Evolutionary conservation across 2,797 vertebrate genomes (phyloP).

Genomic region (Poeciliopsis paucimaculata): DNA sequence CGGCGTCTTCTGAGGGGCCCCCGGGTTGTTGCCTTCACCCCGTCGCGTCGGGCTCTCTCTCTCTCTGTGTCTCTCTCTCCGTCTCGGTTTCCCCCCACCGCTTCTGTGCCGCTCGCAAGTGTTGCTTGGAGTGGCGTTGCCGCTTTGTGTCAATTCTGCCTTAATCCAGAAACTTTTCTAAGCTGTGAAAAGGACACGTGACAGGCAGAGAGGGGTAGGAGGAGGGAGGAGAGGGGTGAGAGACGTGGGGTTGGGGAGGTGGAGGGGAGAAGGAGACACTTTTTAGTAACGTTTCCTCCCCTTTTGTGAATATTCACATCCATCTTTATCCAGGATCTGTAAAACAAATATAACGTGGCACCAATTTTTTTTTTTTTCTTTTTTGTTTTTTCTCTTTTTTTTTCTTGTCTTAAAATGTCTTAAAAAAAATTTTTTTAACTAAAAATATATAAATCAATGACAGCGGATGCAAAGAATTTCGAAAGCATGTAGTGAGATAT

Average conservation of each 20-base stretch:
- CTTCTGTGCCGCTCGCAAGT: conserved; percentile 65
- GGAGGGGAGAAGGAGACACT: conserved; percentile 48
- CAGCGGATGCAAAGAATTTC: conserved; percentile 29
- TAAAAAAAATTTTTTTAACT: neutral
- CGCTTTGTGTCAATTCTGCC: conserved; percentile 83
- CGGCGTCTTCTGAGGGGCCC: conserved; percentile 54
- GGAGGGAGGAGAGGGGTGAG: conserved; percentile 17
- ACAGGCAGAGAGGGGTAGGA: conserved; percentile 68
- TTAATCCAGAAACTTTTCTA: conserved; percentile 88
- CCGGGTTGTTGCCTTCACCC: conserved; percentile 55
- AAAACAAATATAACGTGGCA: neutral
- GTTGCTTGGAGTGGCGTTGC: conserved; percentile 77
- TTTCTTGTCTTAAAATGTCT: neutral
- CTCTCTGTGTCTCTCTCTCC: conserved; percentile 16
- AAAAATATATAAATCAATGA: neutral
- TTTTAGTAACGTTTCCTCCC: conserved; percentile 66
- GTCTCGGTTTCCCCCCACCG: conserved; percentile 59
- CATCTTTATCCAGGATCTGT: conserved; percentile 21
- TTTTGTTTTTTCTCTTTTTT: neutral
- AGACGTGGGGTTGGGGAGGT: conserved; percentile 21
- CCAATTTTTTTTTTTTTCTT: neutral
- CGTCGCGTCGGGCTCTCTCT: conserved; percentile 40
- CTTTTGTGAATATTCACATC: conserved; percentile 49
- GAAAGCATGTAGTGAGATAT: conserved; percentile 63
- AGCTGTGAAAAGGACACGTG: conserved; percentile 86